Evolutionary conservation across 2,888 invertebrate species (phyloP), one percentile per base, ranked within the genome.

Genomic region (Tryphoninae sp.): DNA sequence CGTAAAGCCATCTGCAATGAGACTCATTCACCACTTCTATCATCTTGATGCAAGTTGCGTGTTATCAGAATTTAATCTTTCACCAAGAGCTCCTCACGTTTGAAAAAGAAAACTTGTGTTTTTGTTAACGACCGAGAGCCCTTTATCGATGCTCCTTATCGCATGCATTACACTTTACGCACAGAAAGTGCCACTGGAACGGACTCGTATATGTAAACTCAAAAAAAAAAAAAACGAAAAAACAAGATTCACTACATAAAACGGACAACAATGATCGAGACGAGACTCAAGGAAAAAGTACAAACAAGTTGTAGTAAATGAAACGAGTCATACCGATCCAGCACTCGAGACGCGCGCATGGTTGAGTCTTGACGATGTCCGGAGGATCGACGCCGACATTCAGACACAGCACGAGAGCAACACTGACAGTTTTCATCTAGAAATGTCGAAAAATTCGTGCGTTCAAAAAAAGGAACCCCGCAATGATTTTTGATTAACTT

Each of bases 371-470:
- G 49, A 98, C 96, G 75, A 99, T 95, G 92, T 99, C 99, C 0
- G 99, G 99, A 1, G 99, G 99, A 92, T 99, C 99, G 22, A 99
- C 99, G n/a, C 99, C 99, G 76, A 99, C 97, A 93, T 99, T 99
- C 55, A 99, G 94, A 92, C 99, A 99, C 61, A 99, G 93, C 40
- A 99, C 99, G 83, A 99, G 93, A 0, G 99, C 99, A 78, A 99
- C 99, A 92, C 99, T 99, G 80, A 99, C 99, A 0, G 99, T 99
- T 93, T 99, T 99, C 97, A 99, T 99, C 96, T 98, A 92, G 33
- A 92, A 93, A 79, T 61, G 49, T 40, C 45, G 22, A 59, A 64
- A 16, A 13, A 16, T 40, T 42, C 8, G 22, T 49, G 49, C 23
- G n/a, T 2, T 22, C 4, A 8, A 13, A 3, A 26, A 33, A 4